Conservation (phyloP, 2,113 vertebrate genomes). For the Mus pahari region DNA sequence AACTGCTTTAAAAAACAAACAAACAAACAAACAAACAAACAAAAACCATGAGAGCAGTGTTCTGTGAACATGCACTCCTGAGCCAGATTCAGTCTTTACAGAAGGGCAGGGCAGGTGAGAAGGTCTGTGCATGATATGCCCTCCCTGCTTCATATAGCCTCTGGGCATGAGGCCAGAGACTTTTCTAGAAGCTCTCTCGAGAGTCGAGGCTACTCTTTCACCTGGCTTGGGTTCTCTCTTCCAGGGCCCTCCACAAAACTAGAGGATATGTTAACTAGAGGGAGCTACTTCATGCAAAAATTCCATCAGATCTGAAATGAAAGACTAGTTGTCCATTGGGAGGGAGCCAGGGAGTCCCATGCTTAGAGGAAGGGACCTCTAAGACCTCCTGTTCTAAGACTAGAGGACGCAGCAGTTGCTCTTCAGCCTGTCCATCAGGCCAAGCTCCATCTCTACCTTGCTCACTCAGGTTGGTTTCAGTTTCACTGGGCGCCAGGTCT, state of each 20-base stretch:
- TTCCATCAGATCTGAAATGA: slow-evolving; percentile 2
- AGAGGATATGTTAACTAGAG: neutral
- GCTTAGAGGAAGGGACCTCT: neutral
- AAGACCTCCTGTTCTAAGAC: neutral
- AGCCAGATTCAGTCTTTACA: neutral
- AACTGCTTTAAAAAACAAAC: neutral
- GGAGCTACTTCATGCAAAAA: slow-evolving; percentile 9
- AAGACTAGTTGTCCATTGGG: neutral
- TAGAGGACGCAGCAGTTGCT: neutral
- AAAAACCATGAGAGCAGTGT: neutral
- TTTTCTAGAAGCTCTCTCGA: neutral
- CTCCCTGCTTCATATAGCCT: neutral
- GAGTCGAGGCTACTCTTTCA: neutral
- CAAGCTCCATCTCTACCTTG: fast-evolving
- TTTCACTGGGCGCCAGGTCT: neutral
- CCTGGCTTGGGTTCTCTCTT: neutral
- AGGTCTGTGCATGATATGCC: neutral
- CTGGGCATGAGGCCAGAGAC: neutral
- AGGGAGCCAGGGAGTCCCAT: neutral
- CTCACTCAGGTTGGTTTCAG: neutral
- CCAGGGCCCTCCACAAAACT: neutral
- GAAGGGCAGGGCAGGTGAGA: neutral
- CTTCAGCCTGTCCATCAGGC: neutral
- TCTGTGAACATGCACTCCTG: neutral
- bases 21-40: neutral